These are phyloP conservation scores for Leucophenga varia DNA, from an alignment of 1,140 invertebrate species.

Conservation along the genomic window DNA sequence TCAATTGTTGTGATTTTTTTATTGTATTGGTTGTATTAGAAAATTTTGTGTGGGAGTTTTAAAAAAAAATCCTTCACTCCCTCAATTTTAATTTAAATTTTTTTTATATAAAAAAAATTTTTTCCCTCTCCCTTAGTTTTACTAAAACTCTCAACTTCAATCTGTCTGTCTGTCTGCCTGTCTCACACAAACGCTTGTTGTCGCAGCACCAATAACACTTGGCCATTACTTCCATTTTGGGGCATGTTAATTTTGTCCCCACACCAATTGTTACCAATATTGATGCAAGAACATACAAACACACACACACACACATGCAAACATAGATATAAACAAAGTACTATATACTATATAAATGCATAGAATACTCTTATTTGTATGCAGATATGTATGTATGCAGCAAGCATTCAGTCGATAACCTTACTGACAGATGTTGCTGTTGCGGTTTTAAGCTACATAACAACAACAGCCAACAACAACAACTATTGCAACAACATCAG, in stretches of 20 bases:
- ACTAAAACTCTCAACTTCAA: too few relatives aligned
- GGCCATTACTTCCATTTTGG: constrained; percentile 52
- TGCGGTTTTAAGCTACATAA: constrained; percentile 43
- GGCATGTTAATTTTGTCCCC: constrained; percentile 54
- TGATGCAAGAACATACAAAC: constrained; percentile 15
- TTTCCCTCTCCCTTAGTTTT: too few relatives aligned
- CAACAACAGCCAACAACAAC: too few relatives aligned
- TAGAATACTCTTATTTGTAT: too few relatives aligned
- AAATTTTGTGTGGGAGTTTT: too few relatives aligned
- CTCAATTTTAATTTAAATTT: too few relatives aligned
- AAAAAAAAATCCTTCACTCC: too few relatives aligned
- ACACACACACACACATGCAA: constrained; percentile 12
- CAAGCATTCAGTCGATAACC: constrained; percentile 38
- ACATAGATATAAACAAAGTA: constrained; percentile 9
- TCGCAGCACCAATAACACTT: constrained; percentile 49
- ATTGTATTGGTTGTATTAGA: too few relatives aligned
- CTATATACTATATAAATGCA: constrained; percentile 9
- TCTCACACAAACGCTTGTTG: constrained; percentile 6
- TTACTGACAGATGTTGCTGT: constrained; percentile 50
- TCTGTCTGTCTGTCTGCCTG: constrained; percentile 2
- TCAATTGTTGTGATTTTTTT: too few relatives aligned
- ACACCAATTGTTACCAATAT: constrained; percentile 52
- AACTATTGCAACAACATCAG: constrained; percentile 11
- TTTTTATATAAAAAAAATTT: too few relatives aligned
- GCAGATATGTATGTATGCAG: too few relatives aligned